Conservation (phyloP, 2,797 vertebrate genomes). For the Morus bassanus region DNA sequence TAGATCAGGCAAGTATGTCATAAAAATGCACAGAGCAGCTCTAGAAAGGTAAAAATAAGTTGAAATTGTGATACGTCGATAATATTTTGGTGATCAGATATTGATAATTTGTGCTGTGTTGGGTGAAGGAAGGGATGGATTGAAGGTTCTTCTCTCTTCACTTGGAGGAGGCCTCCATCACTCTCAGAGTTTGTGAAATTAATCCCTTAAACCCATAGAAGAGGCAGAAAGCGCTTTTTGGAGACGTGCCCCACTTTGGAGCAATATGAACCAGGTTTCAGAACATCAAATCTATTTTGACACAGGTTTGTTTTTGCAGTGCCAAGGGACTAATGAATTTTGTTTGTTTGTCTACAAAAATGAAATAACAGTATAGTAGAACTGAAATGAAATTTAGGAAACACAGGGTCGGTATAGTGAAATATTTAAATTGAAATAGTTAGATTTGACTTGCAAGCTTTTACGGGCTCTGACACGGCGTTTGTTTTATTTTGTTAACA, state of each 20-base stretch:
- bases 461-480: background rate
- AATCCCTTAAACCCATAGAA: background rate
- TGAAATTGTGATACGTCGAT: background rate
- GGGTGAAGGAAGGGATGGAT: background rate
- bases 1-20: background rate
- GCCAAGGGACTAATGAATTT: background rate
- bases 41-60: background rate
- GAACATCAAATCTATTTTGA: background rate
- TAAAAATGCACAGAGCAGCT: background rate
- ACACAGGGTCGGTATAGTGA: background rate
- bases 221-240: background rate
- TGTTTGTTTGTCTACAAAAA: background rate
- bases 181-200: background rate
- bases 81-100: background rate
- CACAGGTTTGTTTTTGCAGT: background rate
- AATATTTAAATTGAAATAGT: background rate
- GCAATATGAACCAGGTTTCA: background rate
- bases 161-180: background rate
- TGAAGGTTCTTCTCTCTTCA: background rate
- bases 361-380: background rate
- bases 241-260: background rate
- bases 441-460: background rate
- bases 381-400: background rate
- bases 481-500: background rate
- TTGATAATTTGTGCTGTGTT: background rate